phyloP scores from a whole-genome alignment of 92 coral and sea anemone species.

The Paragorgia papillata region DNA sequence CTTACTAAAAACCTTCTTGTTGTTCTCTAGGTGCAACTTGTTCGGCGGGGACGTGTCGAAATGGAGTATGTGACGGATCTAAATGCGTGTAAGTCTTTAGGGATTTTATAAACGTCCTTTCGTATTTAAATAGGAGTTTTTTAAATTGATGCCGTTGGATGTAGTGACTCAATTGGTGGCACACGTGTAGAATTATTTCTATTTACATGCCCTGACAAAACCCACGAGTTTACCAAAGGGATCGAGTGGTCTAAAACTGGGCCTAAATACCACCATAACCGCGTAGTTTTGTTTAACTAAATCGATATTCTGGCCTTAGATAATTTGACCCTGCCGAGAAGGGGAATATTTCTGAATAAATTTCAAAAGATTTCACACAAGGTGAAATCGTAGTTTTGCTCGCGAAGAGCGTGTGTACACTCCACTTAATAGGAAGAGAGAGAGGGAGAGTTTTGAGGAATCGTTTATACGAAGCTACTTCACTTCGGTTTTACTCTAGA shows the following conservation, averaged over 20 bases:
- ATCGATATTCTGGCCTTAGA: not conserved
- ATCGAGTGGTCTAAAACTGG: not conserved
- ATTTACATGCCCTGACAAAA: slow-evolving; percentile 18
- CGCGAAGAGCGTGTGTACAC: no score
- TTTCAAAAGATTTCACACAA: not conserved
- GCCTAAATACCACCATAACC: no score
- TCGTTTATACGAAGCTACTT: no score
- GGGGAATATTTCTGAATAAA: not conserved
- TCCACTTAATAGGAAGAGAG: no score
- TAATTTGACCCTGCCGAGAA: not conserved
- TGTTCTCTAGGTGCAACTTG: slow-evolving; percentile 80
- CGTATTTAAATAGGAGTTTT: slow-evolving; percentile 32
- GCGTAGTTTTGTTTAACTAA: not conserved
- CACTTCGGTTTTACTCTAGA: no score
- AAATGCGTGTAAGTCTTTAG: slow-evolving; percentile 92
- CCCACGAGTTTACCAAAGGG: not conserved
- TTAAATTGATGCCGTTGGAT: slow-evolving; percentile 13
- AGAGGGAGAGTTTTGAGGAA: no score
- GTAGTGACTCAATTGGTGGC: slow-evolving; percentile 2
- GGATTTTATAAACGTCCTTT: no score
- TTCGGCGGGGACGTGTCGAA: slow-evolving; percentile 69
- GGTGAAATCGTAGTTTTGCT: not conserved
- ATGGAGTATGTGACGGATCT: slow-evolving; percentile 65
- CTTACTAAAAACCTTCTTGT: no score
- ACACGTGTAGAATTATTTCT: slow-evolving; percentile 26